Conservation (phyloP, 2,797 vertebrate species). For the Protosalanx chinensis region DNA sequence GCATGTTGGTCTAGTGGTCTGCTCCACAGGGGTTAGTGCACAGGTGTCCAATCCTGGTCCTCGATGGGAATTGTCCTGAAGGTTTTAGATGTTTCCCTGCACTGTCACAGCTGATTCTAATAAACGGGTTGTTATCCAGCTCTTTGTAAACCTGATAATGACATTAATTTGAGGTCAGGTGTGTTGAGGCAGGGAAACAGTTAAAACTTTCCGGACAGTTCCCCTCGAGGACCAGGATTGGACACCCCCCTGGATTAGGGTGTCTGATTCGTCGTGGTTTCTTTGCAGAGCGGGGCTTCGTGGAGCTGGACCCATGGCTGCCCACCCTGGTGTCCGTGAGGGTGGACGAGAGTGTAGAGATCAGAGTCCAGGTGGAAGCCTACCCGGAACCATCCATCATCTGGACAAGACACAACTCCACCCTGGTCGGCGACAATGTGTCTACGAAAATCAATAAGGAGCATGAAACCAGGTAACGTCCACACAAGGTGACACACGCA, state of each 20-base stretch:
- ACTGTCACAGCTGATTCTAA: no score
- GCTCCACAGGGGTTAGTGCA: neutral
- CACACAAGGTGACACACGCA: neutral
- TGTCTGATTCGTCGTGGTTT: neutral
- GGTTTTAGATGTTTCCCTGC: no score
- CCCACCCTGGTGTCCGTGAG: conserved; percentile 58
- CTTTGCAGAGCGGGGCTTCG: conserved; percentile 76
- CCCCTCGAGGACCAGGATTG: no score
- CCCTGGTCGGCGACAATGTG: conserved; percentile 62
- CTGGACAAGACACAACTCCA: conserved; percentile 79
- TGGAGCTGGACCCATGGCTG: conserved; percentile 65
- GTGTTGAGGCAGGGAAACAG: no score
- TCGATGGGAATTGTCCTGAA: no score
- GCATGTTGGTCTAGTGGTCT: neutral
- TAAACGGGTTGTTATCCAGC: neutral
- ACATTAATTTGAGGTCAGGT: no score
- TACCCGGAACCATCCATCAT: conserved; percentile 74
- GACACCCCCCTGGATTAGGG: neutral
- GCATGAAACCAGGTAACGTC: conserved; percentile 74
- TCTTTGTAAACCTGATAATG: no score
- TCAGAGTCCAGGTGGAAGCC: conserved; percentile 77
- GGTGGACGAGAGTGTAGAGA: conserved; percentile 73
- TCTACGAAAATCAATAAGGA: conserved; percentile 64
- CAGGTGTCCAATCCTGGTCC: no score
- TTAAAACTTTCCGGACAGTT: no score